Conservation (phyloP, 2,888 invertebrate genomes). For the Limulus polyphemus region DNA sequence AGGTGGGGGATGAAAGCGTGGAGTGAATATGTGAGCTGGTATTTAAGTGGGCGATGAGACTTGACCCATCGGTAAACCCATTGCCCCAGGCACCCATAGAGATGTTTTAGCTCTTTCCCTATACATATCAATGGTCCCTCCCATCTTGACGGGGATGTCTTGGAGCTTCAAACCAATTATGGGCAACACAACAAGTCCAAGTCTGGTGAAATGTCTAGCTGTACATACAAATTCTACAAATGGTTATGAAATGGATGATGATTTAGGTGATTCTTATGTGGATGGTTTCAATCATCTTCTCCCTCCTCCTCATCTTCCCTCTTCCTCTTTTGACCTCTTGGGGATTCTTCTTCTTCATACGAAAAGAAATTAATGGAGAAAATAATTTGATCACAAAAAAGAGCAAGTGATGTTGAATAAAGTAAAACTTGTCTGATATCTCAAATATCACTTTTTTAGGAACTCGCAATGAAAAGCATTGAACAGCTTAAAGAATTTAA, state of each 20-base stretch:
- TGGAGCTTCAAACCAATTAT: no score
- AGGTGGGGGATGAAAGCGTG: no score
- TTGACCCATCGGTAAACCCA: no score
- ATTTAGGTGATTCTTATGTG: neutral
- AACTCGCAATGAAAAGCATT: neutral
- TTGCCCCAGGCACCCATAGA: no score
- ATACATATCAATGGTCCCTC: no score
- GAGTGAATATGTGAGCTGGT: no score
- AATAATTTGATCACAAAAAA: conserved; percentile 2
- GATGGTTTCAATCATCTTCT: neutral
- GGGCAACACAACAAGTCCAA: no score
- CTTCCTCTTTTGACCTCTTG: conserved; percentile 20
- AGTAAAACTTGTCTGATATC: neutral
- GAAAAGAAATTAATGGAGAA: conserved; percentile 2
- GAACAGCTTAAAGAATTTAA: neutral
- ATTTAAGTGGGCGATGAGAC: no score
- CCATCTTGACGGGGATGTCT: no score
- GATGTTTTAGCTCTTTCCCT: no score
- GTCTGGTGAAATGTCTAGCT: neutral
- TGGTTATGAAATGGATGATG: neutral
- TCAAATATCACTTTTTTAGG: neutral
- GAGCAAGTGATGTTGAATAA: neutral
- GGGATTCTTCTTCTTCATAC: conserved; percentile 2
- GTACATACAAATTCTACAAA: conserved; percentile 4
- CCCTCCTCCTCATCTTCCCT: conserved; percentile 14